Evolutionary conservation across 1,140 invertebrate species (phyloP), one percentile per base, ranked within the genome.

Genomic region (Acromyrmex echinatior): DNA sequence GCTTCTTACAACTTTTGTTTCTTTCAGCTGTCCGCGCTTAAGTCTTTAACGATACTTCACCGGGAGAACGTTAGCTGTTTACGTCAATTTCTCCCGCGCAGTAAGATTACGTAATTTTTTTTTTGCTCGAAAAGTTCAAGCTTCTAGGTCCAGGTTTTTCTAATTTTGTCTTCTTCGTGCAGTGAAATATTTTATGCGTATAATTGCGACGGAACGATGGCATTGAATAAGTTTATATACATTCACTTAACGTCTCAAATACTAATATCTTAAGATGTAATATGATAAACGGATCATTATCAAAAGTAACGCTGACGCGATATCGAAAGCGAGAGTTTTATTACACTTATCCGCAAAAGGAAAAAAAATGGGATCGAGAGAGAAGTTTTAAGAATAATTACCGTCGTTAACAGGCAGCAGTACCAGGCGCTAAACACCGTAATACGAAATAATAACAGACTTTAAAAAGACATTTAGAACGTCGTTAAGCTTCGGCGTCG

Each of bases 401-500:
- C 16, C 14, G 77, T 53, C 16, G 77, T 89, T 77, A 71, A 82
- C 87, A 10, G 39, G 39, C 4, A n/a, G 79, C 39, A 60, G 25
- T 49, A 14, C 14, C 56, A 28, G 51, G 25, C 45, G 82, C 49
- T 86, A 81, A 73, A 60, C 18, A 68, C 56, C 25, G 71, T 25
- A 65, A 77, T 79, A 66, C 31, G 87, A 86, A 89, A 81, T 71
- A 77, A 77, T 65, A 85, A 81, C 56, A 31, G 65, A 80, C 35
- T 28, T 88, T 66, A 73, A 77, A 66, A 53, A 53, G 65, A 80
- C 35, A 18, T 58, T 88, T 66, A 73, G 70, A 66, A 53, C 60
- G 82, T 86, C 53, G 65, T 79, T 76, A 68, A 68, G 51, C 31
- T 39, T 35, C 65, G 25, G 60, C 65, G 73, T 79, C 60, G 39